These are phyloP conservation scores for Subacronicta megacephala DNA, from an alignment of 2,888 invertebrate genomes.

Conservation along the genomic window DNA sequence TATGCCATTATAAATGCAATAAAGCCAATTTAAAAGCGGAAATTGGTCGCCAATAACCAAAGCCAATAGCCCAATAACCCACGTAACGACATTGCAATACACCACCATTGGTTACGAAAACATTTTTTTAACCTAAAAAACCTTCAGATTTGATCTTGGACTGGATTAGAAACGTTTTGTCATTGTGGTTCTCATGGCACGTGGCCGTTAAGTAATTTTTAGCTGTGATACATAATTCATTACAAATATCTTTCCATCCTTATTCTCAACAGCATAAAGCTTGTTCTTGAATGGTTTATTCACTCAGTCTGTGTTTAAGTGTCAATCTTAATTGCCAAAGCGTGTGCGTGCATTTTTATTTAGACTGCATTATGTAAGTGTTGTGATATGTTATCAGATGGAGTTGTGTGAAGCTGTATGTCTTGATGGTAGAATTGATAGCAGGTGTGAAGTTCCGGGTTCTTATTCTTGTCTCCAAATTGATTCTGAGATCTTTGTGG, in stretches of 20 bases:
- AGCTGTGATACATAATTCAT: conserved; percentile 60
- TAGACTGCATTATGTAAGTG: conserved; percentile 42
- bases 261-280: conserved; percentile 20
- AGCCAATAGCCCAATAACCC: conserved; percentile 12
- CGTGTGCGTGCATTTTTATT: conserved; percentile 60
- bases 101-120: conserved; percentile 48
- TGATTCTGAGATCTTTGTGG: conserved; percentile 1
- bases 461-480: conserved; percentile 17
- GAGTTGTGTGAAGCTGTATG: conserved; percentile 17
- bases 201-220: conserved; percentile 54
- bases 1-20: conserved; percentile 29
- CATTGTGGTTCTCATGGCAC: conserved; percentile 50
- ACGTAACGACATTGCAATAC: conserved; percentile 33
- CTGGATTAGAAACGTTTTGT: conserved; percentile 62
- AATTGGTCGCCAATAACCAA: conserved; percentile 40
- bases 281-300: conserved; percentile 33
- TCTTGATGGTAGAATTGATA: conserved; percentile 3
- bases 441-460: conserved; percentile 36
- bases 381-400: conserved; percentile 38
- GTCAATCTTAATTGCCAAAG: conserved; percentile 56
- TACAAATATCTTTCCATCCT: conserved; percentile 18
- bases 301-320: conserved; percentile 36
- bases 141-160: conserved; percentile 68
- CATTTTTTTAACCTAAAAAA: conserved; percentile 47
- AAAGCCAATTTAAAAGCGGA: conserved; percentile 43